phyloP scores from a whole-genome alignment of 2,888 invertebrate genomes.

The Habrosyne pyritoides region DNA sequence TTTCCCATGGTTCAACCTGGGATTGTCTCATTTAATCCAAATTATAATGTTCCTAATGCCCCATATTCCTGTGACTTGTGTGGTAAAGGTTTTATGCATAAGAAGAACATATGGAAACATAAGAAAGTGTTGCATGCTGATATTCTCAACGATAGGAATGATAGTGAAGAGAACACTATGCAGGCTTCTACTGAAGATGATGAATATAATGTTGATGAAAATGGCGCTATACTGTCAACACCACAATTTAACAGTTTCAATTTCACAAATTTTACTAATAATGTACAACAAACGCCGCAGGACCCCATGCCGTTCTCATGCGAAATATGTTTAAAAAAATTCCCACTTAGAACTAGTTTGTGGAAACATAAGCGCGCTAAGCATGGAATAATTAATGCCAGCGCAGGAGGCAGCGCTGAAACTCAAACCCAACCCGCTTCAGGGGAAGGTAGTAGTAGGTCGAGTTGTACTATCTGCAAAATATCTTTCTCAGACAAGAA shows the following conservation, averaged over 20 bases:
- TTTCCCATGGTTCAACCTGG: slow-evolving; percentile 63
- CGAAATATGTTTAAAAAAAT: slow-evolving; percentile 75
- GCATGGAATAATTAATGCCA: slow-evolving; percentile 71
- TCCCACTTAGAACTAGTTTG: slow-evolving; percentile 74
- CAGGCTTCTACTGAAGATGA: slow-evolving; percentile 80
- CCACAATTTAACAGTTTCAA: slow-evolving; percentile 81
- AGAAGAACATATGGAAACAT: slow-evolving; percentile 82
- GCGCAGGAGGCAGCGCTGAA: slow-evolving; percentile 47
- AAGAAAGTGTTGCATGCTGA: slow-evolving; percentile 81
- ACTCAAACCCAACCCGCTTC: slow-evolving; percentile 34
- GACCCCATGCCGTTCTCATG: slow-evolving; percentile 70
- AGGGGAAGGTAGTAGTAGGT: slow-evolving; percentile 59
- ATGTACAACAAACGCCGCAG: slow-evolving; percentile 45
- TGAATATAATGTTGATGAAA: slow-evolving; percentile 74
- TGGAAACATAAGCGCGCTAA: slow-evolving; percentile 81
- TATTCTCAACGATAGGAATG: slow-evolving; percentile 70
- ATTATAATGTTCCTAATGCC: slow-evolving; percentile 73
- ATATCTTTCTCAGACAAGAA: slow-evolving; percentile 84
- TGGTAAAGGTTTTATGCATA: slow-evolving; percentile 84
- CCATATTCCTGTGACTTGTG: slow-evolving; percentile 85
- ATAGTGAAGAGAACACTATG: slow-evolving; percentile 79
- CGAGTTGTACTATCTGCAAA: slow-evolving; percentile 85
- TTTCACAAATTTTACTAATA: slow-evolving; percentile 63
- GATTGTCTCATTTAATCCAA: slow-evolving; percentile 66
- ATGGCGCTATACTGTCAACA: slow-evolving; percentile 69